phyloP scores from a whole-genome alignment of 1,140 invertebrate genomes.

The Marisa cornuarietis region DNA sequence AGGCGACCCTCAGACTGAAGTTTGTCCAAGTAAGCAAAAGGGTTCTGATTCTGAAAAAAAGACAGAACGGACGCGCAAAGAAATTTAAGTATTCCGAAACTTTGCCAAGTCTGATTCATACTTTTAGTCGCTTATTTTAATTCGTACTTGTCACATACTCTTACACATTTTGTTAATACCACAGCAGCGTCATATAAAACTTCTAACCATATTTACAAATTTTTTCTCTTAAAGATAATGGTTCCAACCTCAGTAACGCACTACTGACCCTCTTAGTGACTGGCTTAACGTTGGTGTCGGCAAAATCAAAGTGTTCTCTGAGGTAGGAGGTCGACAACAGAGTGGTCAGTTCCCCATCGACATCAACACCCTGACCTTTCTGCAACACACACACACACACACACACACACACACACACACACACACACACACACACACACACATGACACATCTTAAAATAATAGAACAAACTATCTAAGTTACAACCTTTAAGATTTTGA shows the following conservation, averaged over 20 bases:
- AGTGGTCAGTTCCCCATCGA: slow-evolving; percentile 1
- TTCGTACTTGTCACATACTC: too few species aligned
- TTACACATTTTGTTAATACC: background rate
- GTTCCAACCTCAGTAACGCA: background rate
- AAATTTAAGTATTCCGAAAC: background rate
- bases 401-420: background rate
- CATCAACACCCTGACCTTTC: slow-evolving; percentile 9
- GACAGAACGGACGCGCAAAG: background rate
- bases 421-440: background rate
- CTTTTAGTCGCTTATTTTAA: too few species aligned
- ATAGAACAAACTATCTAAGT: too few species aligned
- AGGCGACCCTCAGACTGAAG: background rate
- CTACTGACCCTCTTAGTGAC: background rate
- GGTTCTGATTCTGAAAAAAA: slow-evolving; percentile 4
- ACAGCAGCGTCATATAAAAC: too few species aligned
- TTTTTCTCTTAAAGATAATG: background rate
- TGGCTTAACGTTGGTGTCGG: background rate
- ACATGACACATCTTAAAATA: background rate
- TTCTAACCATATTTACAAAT: background rate
- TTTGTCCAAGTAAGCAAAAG: background rate
- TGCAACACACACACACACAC: background rate
- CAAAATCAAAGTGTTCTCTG: background rate
- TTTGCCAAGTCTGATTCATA: too few species aligned
- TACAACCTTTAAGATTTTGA: too few species aligned
- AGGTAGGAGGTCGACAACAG: slow-evolving; percentile 1